Evolutionary conservation across 2,888 invertebrate genomes (phyloP).

Genomic region (Aspidiotus destructor): DNA sequence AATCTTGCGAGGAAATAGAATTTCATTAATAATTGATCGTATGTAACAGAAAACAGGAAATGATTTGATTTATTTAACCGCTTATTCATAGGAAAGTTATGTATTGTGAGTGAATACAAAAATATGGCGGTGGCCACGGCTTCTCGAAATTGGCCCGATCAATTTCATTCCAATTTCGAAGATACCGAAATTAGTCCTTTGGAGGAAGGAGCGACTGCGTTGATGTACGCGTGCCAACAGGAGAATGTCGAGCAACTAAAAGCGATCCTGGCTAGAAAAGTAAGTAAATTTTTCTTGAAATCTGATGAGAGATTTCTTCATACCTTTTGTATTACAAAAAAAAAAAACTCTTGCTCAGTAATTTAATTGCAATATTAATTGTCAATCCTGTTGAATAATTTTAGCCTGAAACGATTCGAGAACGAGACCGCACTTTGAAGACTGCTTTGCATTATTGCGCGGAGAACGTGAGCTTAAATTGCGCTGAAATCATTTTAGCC

Average conservation of each 20-base stretch:
- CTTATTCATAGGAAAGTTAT: background rate
- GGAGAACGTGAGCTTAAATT: constrained; percentile 51
- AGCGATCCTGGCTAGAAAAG: constrained; percentile 64
- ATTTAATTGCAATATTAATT: no score
- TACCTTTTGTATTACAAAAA: no score
- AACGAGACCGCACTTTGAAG: constrained; percentile 71
- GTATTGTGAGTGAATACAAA: background rate
- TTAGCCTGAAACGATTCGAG: constrained; percentile 54
- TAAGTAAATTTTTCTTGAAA: constrained; percentile 41
- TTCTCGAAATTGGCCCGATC: constrained; percentile 16
- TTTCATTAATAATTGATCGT: no score
- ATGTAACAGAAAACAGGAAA: no score
- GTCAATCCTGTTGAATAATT: background rate
- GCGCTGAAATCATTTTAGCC: constrained; percentile 62
- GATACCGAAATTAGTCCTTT: constrained; percentile 24
- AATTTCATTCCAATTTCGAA: constrained; percentile 26
- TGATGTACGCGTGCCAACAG: constrained; percentile 89
- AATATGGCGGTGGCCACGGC: constrained; percentile 16
- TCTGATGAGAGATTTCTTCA: no score
- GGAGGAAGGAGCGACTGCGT: constrained; percentile 61
- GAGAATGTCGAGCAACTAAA: constrained; percentile 68
- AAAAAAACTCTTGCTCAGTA: no score
- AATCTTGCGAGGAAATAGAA: no score
- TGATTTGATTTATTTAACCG: no score
- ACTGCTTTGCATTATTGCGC: constrained; percentile 91